Base-by-base conservation (phyloP, 1,140 invertebrate species). In the Bilobella aurantiaca region DNA sequence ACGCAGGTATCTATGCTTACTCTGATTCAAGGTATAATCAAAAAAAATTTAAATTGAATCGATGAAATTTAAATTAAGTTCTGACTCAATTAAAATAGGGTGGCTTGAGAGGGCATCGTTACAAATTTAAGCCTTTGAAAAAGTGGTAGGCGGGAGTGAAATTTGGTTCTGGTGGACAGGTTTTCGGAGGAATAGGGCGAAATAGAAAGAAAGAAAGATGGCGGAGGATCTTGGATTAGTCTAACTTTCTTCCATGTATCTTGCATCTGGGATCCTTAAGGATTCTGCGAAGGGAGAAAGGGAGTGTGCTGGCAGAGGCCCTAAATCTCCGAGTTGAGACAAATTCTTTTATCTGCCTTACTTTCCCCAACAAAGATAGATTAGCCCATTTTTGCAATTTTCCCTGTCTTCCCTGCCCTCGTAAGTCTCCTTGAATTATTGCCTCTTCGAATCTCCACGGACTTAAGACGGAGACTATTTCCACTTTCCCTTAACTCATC, bases 271-370 rank as follows among this genome's bases (percentile, higher is more conserved):
- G 49, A 5, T 14, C 49, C 5, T 23, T 23, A 5, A 12, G 12
- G 49, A 53, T 12, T 18, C 49, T 16, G 49, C 49, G 5, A 12
- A 8, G 5, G 49, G 12, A 53, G 49, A 23, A 53, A 53, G 49
- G 49, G 3, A 23, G 34, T 42, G 5, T 59, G 25, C 5, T 12
- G 58, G 58, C 58, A 18, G 58, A 5, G 64, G 63, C 64, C 62
- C 64, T 73, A 73, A 73, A 73, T 73, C 72, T 73, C 68, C 70
- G 67, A 68, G 72, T 68, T 68, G 73, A 74, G 73, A 74, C 73
- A 74, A 74, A 74, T 74, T 74, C 73, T 74, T 74, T 74, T 74
- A 74, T 74, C 73, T 74, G 73, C 73, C 69, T 73, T 74, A 73
- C 72, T 73, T 74, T 74, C 73, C 73, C 67, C 73, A 73, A 74